Conservation (phyloP, 2,888 invertebrate species). For the Caenorhabditis afra region DNA sequence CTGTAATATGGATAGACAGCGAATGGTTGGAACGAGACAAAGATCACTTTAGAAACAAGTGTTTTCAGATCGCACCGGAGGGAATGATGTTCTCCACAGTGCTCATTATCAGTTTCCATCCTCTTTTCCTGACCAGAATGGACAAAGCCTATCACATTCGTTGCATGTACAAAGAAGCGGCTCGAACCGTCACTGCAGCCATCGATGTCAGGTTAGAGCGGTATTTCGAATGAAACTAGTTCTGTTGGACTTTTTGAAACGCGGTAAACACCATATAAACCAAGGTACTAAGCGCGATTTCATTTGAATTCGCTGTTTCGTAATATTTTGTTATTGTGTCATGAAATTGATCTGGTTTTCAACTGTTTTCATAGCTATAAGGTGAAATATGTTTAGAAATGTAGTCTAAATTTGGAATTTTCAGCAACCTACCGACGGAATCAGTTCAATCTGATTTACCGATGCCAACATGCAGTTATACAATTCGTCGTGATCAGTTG, state of each 20-base stretch:
- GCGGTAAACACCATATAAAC: conserved; percentile 11
- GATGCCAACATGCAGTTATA: conserved; percentile 79
- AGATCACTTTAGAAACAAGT: background rate
- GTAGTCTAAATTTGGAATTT: conserved; percentile 41
- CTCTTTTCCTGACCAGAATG: conserved; percentile 79
- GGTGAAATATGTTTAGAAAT: conserved; percentile 5
- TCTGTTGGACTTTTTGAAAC: conserved; percentile 14
- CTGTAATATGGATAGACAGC: conserved; percentile 80
- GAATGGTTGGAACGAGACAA: conserved; percentile 68
- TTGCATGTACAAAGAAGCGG: conserved; percentile 79
- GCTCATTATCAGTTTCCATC: conserved; percentile 80
- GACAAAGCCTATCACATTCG: conserved; percentile 80
- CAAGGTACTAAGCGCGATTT: background rate
- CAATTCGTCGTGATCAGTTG: conserved; percentile 79
- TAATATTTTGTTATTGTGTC: conserved; percentile 16
- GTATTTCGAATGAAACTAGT: conserved; percentile 7
- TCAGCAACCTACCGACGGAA: conserved; percentile 77
- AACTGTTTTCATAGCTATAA: background rate
- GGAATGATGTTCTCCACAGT: conserved; percentile 81
- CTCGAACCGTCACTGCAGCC: conserved; percentile 72
- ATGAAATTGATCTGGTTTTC: conserved; percentile 16
- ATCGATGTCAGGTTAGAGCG: conserved; percentile 79
- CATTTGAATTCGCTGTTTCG: conserved; percentile 18
- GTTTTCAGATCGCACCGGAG: conserved; percentile 73
- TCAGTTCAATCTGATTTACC: conserved; percentile 74